These are phyloP conservation scores for Barypeithes pellucidus DNA, from an alignment of 2,888 invertebrate genomes.

Conservation along the genomic window DNA sequence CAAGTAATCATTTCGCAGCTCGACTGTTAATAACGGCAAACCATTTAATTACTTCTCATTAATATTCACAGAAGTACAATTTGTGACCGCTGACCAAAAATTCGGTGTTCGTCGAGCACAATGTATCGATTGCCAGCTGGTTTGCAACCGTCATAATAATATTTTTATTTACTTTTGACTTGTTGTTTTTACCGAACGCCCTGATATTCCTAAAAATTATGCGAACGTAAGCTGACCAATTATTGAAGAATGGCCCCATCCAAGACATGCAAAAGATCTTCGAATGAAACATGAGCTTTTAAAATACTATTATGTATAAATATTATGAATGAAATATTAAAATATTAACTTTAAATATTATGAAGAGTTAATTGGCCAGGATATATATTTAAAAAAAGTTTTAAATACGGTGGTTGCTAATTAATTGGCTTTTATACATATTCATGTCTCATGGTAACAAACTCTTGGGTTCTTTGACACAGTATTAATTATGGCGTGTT, in stretches of 20 bases:
- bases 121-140: too few species aligned
- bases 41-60: too few species aligned
- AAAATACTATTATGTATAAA: slow-evolving; percentile 19
- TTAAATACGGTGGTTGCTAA: slow-evolving; percentile 30
- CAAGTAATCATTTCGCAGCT: too few species aligned
- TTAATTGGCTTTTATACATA: slow-evolving; percentile 35
- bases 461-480: slow-evolving; percentile 28
- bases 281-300: slow-evolving; percentile 5
- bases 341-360: slow-evolving; percentile 27
- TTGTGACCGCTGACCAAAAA: too few species aligned
- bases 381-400: slow-evolving; percentile 6
- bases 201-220: too few species aligned
- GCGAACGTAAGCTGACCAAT: too few species aligned
- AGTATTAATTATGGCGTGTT: not conserved
- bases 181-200: too few species aligned
- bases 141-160: too few species aligned
- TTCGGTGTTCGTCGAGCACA: too few species aligned
- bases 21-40: too few species aligned
- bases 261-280: not conserved
- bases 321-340: slow-evolving; percentile 37
- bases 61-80: too few species aligned
- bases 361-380: slow-evolving; percentile 35
- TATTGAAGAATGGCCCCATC: not conserved
- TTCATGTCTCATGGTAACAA: slow-evolving; percentile 29
- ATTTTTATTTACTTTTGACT: too few species aligned